phyloP scores from a whole-genome alignment of 2,797 vertebrate genomes.

The Syngnathus acus region DNA sequence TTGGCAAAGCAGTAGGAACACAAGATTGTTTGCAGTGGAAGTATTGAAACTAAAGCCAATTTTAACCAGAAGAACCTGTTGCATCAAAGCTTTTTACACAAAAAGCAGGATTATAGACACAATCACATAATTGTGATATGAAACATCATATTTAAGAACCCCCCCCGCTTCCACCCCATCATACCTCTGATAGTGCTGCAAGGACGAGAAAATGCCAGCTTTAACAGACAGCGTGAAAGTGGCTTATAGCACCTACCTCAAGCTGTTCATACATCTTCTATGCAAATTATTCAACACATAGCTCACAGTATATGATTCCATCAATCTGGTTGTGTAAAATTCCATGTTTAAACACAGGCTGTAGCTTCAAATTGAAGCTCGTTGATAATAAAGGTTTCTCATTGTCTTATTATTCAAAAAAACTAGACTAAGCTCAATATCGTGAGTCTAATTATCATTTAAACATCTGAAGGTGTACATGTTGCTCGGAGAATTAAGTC shows the following conservation, averaged over 20 bases:
- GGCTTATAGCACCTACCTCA: constrained; percentile 5
- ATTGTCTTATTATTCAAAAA: constrained; percentile 36
- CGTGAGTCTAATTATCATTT: not conserved
- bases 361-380: constrained; percentile 35
- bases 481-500: not conserved
- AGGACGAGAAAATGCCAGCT: not conserved
- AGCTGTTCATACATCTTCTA: constrained; percentile 29
- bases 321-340: constrained; percentile 56
- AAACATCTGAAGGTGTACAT: not conserved
- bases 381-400: constrained; percentile 34
- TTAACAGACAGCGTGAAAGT: not conserved
- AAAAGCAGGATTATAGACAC: not conserved
- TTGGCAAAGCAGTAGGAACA: not conserved
- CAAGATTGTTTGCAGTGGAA: not conserved
- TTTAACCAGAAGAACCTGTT: not conserved
- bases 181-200: not conserved
- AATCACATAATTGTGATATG: not conserved
- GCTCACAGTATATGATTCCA: constrained; percentile 52
- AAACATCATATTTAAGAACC: not conserved
- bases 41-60: not conserved
- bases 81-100: not conserved
- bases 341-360: constrained; percentile 40
- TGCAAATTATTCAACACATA: constrained; percentile 43
- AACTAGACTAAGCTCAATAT: not conserved
- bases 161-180: not conserved